A percentile compares a stretch with the other conserved stretches of the same genome.
Evolutionary conservation across 2,888 invertebrate species (phyloP).

Genomic region (Iphiclides podalirius): DNA sequence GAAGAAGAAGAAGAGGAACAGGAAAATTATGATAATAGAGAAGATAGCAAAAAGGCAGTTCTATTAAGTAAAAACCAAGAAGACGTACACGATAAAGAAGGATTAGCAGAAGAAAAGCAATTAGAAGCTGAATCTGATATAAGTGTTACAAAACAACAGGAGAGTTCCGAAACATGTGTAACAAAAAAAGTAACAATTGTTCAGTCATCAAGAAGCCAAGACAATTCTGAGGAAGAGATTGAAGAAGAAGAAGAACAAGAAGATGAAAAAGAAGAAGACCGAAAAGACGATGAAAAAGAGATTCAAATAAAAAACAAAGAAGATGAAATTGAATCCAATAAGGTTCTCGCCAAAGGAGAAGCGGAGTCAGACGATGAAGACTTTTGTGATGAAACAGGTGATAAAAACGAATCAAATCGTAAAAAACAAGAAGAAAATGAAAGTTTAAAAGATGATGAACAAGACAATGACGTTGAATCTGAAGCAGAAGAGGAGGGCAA

Average conservation of each 20-base stretch:
- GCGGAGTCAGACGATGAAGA: slow-evolving; percentile 29
- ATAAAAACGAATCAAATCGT: slow-evolving; percentile 23
- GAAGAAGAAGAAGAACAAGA: slow-evolving; percentile 41
- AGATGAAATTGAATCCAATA: slow-evolving; percentile 26
- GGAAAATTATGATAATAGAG: slow-evolving; percentile 33
- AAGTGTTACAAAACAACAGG: slow-evolving; percentile 52
- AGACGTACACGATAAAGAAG: slow-evolving; percentile 35
- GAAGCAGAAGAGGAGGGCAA: slow-evolving; percentile 30
- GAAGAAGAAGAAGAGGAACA: slow-evolving; percentile 52
- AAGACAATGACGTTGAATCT: slow-evolving; percentile 25
- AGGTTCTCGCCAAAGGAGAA: slow-evolving; percentile 27
- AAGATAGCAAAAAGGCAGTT: slow-evolving; percentile 4
- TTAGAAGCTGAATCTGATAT: slow-evolving; percentile 40
- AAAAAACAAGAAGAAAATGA: slow-evolving; percentile 26
- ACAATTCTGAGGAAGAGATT: slow-evolving; percentile 33
- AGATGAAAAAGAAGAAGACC: slow-evolving; percentile 27
- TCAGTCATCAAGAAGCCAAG: slow-evolving; percentile 37
- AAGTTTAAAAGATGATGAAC: slow-evolving; percentile 12
- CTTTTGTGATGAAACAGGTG: slow-evolving; percentile 6
- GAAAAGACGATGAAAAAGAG: slow-evolving; percentile 20
- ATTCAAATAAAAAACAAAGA: slow-evolving; percentile 30
- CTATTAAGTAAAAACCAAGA: slow-evolving; percentile 23
- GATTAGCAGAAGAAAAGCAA: slow-evolving; percentile 30
- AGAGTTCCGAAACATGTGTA: slow-evolving; percentile 53
- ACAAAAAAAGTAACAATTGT: slow-evolving; percentile 59